These are phyloP conservation scores for Polydrusus cervinus DNA, from an alignment of 2,888 invertebrate species.

Conservation along the genomic window DNA sequence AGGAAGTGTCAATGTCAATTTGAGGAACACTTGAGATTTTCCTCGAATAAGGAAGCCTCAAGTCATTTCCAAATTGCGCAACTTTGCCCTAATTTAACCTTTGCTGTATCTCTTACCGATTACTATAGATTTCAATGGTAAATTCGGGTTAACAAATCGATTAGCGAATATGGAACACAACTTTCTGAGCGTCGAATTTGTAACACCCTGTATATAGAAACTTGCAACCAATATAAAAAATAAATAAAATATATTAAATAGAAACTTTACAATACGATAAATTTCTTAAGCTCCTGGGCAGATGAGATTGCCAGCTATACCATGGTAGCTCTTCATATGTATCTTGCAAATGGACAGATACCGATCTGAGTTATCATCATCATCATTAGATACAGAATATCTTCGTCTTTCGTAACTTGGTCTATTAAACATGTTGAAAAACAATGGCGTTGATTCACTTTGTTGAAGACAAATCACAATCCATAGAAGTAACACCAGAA, in stretches of 20 bases:
- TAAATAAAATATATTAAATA: not conserved
- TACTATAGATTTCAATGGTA: too few species aligned
- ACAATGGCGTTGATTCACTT: not conserved
- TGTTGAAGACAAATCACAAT: not conserved
- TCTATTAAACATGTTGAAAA: slow-evolving; percentile 5
- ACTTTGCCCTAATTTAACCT: too few species aligned
- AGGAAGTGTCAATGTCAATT: too few species aligned
- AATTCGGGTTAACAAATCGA: too few species aligned
- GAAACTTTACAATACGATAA: not conserved
- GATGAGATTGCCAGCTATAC: slow-evolving; percentile 1
- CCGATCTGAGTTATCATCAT: not conserved
- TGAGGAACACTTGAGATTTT: too few species aligned
- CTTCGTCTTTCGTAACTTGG: not conserved
- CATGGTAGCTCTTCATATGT: slow-evolving; percentile 4
- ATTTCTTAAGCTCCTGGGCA: slow-evolving; percentile 5
- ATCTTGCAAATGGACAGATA: slow-evolving; percentile 13
- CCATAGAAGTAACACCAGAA: not conserved
- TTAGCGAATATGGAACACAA: too few species aligned
- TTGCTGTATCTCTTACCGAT: too few species aligned
- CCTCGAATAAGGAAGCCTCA: too few species aligned
- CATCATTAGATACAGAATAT: not conserved
- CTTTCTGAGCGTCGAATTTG: too few species aligned
- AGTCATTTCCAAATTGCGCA: too few species aligned
- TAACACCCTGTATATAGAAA: too few species aligned
- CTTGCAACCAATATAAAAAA: not conserved